These are phyloP conservation scores for Epirrhoe alternata DNA, from an alignment of 2,888 invertebrate species.

Conservation along the genomic window DNA sequence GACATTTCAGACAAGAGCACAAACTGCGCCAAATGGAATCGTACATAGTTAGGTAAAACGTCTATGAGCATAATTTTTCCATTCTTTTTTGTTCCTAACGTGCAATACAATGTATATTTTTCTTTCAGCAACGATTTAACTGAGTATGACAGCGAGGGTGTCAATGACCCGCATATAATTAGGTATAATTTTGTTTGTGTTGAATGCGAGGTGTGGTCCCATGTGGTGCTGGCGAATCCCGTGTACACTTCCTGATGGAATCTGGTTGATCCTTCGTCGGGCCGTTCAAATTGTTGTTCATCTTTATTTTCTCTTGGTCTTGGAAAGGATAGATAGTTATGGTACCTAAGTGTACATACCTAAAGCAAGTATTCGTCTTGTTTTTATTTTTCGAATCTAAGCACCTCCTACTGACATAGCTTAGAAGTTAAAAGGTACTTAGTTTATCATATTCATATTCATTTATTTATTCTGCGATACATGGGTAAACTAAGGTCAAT, in stretches of 20 bases:
- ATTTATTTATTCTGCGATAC: too few relatives aligned
- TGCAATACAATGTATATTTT: conserved; percentile 63
- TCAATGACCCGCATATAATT: conserved; percentile 67
- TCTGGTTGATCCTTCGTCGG: conserved; percentile 32
- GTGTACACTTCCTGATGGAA: conserved; percentile 39
- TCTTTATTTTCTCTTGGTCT: neutral
- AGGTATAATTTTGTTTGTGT: conserved; percentile 67
- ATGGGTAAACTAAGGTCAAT: too few relatives aligned
- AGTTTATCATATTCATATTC: too few relatives aligned
- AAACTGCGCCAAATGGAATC: conserved; percentile 61
- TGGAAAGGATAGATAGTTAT: neutral
- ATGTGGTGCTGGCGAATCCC: conserved; percentile 56
- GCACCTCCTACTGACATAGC: too few relatives aligned
- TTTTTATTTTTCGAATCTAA: too few relatives aligned
- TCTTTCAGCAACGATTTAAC: conserved; percentile 80
- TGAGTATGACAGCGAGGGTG: conserved; percentile 64
- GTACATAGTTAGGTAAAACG: conserved; percentile 72
- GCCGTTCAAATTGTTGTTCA: conserved; percentile 31
- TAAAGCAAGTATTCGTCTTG: too few relatives aligned
- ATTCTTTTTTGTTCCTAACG: conserved; percentile 49
- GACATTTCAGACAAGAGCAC: conserved; percentile 68
- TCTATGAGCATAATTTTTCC: conserved; percentile 36
- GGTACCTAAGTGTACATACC: neutral
- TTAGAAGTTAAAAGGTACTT: too few relatives aligned
- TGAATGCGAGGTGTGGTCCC: conserved; percentile 46